Evolutionary conservation across 2,888 invertebrate genomes (phyloP), one percentile per base, ranked within the genome.

Genomic region (Harpalus rufipes): DNA sequence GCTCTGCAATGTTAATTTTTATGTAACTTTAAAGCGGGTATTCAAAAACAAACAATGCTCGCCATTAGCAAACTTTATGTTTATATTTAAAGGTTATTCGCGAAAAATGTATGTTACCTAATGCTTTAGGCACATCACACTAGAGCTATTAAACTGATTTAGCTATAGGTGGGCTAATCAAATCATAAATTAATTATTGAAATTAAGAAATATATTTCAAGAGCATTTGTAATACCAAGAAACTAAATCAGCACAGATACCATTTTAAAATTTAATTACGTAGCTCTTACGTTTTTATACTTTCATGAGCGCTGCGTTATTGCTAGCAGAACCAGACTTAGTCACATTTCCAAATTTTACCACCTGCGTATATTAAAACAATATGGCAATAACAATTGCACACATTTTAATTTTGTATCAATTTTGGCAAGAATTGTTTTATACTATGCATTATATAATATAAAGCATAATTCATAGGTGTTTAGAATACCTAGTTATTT

Each of bases 71-170:
- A 51, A 51, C 44, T 10, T 8, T 65, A 12, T 12, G 3, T n/a
- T 18, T 12, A 25, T 65, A 21, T 16, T 51, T 51, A 51, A 51
- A 51, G 44, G 44, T 51, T 51, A 51, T 51, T 51, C 10, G 44
- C 44, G 18, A 14, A 39, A 74, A 25, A 39, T 74, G 39, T 32
- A 32, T 39, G 32, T 65, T 65, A 21, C 21, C 21, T 21, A 65
- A 4, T 16, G 32, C 32, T 25, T 65, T n/a, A 65, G 63, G 63
- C 63, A n/a, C 10, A 51, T 51, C 1, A 51, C 12, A 51, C 44
- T 12, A 10, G 4, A 51, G 10, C 44, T 51, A 51, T 51, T 51
- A 51, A 51, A 12, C 44, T 51, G 10, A 51, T 51, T 51, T 51
- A 32, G 44, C 12, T 51, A 51, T 12, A 12, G 8, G 44, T 51